Evolutionary conservation across 2,113 vertebrate genomes (phyloP).

Genomic region (Neolamprologus modestus): DNA sequence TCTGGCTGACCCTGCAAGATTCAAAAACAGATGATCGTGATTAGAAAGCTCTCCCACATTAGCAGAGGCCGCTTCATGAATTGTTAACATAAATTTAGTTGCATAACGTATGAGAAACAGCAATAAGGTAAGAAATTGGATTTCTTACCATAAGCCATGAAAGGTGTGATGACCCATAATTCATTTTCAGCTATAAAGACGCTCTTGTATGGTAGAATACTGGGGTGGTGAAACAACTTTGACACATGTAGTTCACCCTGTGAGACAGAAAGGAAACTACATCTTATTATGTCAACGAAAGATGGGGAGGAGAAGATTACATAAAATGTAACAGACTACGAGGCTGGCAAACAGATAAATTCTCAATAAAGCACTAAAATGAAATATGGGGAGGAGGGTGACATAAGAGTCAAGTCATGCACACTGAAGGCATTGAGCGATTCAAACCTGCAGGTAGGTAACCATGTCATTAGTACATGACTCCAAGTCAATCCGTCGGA

Average conservation of each 20-base stretch:
- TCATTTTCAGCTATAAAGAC: constrained; percentile 94
- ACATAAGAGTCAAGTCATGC: background rate
- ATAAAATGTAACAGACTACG: background rate
- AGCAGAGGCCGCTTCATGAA: background rate
- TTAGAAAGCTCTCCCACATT: background rate
- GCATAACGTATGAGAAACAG: background rate
- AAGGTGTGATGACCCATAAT: constrained; percentile 94
- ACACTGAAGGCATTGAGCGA: background rate
- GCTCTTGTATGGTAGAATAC: constrained; percentile 92
- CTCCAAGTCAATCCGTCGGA: constrained; percentile 89
- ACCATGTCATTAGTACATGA: constrained; percentile 97
- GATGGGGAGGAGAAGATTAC: background rate
- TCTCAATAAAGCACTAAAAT: background rate
- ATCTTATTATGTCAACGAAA: background rate
- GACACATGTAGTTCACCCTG: constrained; percentile 92
- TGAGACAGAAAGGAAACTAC: background rate
- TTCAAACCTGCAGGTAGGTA: constrained; percentile 86
- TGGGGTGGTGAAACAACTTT: constrained; percentile 91
- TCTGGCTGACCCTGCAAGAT: constrained; percentile 84
- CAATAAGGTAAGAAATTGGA: background rate
- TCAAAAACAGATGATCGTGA: background rate
- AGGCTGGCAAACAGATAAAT: background rate
- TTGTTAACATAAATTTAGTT: background rate
- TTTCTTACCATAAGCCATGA: constrained; percentile 94
- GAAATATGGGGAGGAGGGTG: background rate